Evolutionary conservation across 2,888 invertebrate species (phyloP).

Genomic region (Rhingia rostrata): DNA sequence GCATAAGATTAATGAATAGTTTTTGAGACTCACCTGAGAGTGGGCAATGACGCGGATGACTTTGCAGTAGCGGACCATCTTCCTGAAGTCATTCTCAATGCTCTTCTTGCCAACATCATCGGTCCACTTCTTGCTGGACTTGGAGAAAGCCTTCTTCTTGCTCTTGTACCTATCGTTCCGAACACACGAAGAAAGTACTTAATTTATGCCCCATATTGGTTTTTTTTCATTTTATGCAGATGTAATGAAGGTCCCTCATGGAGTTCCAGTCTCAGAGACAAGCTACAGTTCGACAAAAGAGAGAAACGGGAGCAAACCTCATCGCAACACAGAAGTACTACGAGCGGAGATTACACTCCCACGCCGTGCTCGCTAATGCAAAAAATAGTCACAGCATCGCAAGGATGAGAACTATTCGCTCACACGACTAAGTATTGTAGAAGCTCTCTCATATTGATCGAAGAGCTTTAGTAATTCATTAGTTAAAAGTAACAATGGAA

Average conservation of each 20-base stretch:
- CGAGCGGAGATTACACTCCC: slow-evolving; percentile 87
- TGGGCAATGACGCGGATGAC: slow-evolving; percentile 98
- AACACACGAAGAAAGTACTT: slow-evolving; percentile 62
- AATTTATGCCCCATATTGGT: slow-evolving; percentile 43
- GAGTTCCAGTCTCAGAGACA: slow-evolving; percentile 40
- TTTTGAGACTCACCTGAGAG: slow-evolving; percentile 90
- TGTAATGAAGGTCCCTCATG: slow-evolving; percentile 69
- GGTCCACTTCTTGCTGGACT: slow-evolving; percentile 99
- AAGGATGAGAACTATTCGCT: slow-evolving; percentile 78
- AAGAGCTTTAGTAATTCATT: slow-evolving; percentile 84
- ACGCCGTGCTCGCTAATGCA: slow-evolving; percentile 80
- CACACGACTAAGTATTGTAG: slow-evolving; percentile 81
- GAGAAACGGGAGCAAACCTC: slow-evolving; percentile 86
- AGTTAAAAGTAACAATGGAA: slow-evolving; percentile 39
- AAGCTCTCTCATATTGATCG: slow-evolving; percentile 88
- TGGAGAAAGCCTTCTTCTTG: slow-evolving; percentile 99
- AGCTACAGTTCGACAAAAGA: slow-evolving; percentile 75
- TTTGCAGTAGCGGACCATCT: slow-evolving; percentile 99
- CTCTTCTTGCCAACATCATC: slow-evolving; percentile 98
- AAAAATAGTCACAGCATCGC: slow-evolving; percentile 46
- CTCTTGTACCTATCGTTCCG: slow-evolving; percentile 94
- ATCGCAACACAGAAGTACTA: slow-evolving; percentile 83
- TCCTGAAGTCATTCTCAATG: slow-evolving; percentile 97
- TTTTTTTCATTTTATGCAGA: slow-evolving; percentile 19
- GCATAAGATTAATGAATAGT: slow-evolving; percentile 44